Evolutionary conservation across 2,797 vertebrate genomes (phyloP).

Genomic region (Tympanoctomys barrerae): DNA sequence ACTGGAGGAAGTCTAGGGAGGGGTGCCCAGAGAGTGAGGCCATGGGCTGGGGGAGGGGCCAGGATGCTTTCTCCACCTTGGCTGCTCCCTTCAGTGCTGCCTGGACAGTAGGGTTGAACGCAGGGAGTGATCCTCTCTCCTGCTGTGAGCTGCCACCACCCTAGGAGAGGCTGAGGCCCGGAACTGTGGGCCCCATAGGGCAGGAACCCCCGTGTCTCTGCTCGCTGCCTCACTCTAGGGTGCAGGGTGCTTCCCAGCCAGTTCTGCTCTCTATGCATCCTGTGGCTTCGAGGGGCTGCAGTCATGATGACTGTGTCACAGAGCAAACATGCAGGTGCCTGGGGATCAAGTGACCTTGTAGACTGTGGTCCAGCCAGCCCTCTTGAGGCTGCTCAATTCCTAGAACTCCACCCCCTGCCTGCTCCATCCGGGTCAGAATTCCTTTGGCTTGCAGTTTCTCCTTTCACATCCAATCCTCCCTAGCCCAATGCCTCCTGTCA

Average conservation of each 20-base stretch:
- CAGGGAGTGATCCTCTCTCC: not conserved
- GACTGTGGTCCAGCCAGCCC: not conserved
- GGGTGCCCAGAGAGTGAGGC: not conserved
- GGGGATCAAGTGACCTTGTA: not conserved
- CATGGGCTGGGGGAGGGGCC: not conserved
- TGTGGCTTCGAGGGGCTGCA: not conserved
- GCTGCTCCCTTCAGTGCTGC: not conserved
- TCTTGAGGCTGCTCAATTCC: not conserved
- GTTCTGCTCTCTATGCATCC: not conserved
- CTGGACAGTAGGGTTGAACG: not conserved
- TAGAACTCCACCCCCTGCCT: not conserved
- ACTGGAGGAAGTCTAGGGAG: not conserved
- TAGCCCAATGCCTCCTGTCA: not conserved
- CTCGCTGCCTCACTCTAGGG: not conserved
- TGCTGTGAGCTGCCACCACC: not conserved
- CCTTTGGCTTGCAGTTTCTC: not conserved
- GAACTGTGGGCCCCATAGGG: not conserved
- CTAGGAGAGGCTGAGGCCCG: not conserved
- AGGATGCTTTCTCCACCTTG: not conserved
- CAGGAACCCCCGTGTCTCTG: not conserved
- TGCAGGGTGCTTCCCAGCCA: not conserved
- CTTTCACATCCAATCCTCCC: not conserved
- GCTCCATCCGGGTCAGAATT: too few relatives aligned
- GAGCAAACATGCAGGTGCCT: not conserved
- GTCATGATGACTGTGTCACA: not conserved